These are phyloP conservation scores for Nettapus auritus DNA, from an alignment of 2,113 vertebrate genomes.

Conservation along the genomic window DNA sequence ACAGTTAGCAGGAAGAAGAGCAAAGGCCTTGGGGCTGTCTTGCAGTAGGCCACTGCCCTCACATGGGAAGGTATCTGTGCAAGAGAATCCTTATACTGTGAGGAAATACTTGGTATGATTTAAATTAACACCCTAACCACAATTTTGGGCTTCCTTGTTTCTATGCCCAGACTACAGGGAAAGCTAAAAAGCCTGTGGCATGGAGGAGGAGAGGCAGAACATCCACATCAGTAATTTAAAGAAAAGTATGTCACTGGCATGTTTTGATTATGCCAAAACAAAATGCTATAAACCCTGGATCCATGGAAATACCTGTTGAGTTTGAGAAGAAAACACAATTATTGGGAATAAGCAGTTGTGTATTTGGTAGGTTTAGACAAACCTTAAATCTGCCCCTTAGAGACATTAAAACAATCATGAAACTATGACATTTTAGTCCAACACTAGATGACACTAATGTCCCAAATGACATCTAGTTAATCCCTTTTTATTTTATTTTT, in stretches of 20 bases:
- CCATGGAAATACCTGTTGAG: background rate
- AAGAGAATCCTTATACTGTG: background rate
- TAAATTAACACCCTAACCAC: background rate
- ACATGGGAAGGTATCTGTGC: background rate
- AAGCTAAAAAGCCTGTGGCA: background rate
- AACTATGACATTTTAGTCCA: background rate
- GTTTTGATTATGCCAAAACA: background rate
- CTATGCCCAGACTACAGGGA: background rate
- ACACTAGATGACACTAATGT: background rate
- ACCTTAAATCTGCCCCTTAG: background rate
- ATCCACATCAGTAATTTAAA: background rate
- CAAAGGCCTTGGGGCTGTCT: background rate
- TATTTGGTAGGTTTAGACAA: background rate
- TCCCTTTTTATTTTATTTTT: background rate
- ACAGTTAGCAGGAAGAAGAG: background rate
- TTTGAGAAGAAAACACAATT: background rate
- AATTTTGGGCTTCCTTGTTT: background rate
- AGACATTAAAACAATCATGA: background rate
- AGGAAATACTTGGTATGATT: background rate
- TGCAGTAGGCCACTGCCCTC: background rate
- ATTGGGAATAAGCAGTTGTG: background rate
- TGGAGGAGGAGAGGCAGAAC: background rate
- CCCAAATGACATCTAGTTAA: background rate
- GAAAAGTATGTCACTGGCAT: background rate
- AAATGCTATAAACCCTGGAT: background rate